phyloP scores from a whole-genome alignment of 1,140 invertebrate genomes.

The Lethrus apterus region DNA sequence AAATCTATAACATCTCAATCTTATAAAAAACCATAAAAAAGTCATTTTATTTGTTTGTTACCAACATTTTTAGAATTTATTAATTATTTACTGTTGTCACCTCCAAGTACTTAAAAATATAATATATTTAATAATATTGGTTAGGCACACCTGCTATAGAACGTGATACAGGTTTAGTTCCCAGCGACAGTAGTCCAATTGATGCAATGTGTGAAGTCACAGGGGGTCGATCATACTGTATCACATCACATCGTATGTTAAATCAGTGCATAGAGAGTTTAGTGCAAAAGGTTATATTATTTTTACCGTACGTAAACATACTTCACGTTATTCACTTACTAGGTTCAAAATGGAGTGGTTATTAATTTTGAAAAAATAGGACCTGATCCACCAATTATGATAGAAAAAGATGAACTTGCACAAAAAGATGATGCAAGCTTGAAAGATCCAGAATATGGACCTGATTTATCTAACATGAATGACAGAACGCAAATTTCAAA shows the following conservation, averaged over 20 bases:
- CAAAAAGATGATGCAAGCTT: slow-evolving; percentile 4
- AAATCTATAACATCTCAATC: too few species aligned
- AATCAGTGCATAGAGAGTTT: slow-evolving; percentile 95
- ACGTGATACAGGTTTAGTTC: slow-evolving; percentile 65
- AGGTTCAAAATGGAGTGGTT: too few species aligned
- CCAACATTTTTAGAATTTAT: background rate
- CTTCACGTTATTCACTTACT: too few species aligned
- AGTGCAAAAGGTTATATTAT: slow-evolving; percentile 90
- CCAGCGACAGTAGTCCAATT: slow-evolving; percentile 87
- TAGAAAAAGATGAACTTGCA: slow-evolving; percentile 24
- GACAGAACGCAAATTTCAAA: slow-evolving; percentile 18
- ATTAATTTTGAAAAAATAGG: slow-evolving; percentile 96
- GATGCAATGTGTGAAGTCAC: slow-evolving; percentile 99
- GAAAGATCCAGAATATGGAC: slow-evolving; percentile 19
- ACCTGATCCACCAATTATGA: slow-evolving; percentile 61
- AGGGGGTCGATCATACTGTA: slow-evolving; percentile 92
- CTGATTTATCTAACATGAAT: background rate
- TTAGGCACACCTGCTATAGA: slow-evolving; percentile 52
- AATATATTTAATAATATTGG: slow-evolving; percentile 20
- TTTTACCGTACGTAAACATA: too few species aligned
- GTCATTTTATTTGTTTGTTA: too few species aligned
- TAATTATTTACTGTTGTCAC: background rate
- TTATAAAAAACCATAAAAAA: too few species aligned
- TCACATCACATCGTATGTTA: slow-evolving; percentile 90
- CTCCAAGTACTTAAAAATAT: background rate